phyloP scores from a whole-genome alignment of 2,797 vertebrate genomes.

The Coregonus suidteri region DNA sequence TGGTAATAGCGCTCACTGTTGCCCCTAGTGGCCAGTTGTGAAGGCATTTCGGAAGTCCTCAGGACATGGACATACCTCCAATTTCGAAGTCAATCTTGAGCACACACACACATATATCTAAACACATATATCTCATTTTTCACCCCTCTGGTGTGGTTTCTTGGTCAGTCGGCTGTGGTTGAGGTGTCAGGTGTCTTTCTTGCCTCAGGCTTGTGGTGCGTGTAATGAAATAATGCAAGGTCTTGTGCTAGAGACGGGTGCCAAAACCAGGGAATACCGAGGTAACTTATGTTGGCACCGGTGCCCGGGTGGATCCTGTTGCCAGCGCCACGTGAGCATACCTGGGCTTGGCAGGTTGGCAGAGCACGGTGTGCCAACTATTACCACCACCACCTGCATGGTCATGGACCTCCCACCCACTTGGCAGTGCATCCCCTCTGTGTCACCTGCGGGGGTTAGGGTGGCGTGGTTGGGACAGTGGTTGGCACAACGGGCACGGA shows the following conservation, averaged over 20 bases:
- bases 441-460: background rate
- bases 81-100: too few relatives aligned
- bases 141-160: conserved; percentile 51
- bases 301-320: background rate
- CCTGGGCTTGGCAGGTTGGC: background rate
- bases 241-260: conserved; percentile 37
- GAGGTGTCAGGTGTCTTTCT: conserved; percentile 43
- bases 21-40: too few relatives aligned
- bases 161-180: conserved; percentile 38
- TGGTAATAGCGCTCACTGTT: too few relatives aligned
- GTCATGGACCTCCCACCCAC: background rate
- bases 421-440: background rate
- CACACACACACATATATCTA: background rate
- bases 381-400: background rate
- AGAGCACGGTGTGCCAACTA: background rate
- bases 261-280: conserved; percentile 11
- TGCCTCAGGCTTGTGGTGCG: conserved; percentile 50
- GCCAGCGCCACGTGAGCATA: background rate
- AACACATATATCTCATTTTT: background rate
- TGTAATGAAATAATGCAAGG: conserved; percentile 55
- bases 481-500: background rate
- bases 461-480: background rate
- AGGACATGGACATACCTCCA: too few relatives aligned
- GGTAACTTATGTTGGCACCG: background rate
- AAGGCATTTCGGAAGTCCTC: too few relatives aligned